Percentiles rank a stretch among this genome's conserved stretches.
Evolutionary conservation across 2,888 invertebrate species (phyloP).

Genomic region (Noctua janthina): DNA sequence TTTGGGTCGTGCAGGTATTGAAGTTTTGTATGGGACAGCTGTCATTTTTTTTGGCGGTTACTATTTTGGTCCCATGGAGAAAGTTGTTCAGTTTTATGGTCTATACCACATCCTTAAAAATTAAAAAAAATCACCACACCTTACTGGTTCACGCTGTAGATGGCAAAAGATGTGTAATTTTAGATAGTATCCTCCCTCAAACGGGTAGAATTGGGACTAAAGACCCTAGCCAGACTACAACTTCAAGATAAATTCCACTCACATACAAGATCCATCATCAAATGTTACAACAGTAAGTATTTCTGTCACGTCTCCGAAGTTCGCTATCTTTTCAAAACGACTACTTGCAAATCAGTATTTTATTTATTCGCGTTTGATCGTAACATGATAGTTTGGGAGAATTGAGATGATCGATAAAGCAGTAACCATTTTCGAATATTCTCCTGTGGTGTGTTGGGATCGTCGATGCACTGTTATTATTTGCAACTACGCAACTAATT

Average conservation of each 20-base stretch:
- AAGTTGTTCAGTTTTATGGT: not conserved
- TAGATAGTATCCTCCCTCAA: not conserved
- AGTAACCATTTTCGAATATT: not conserved
- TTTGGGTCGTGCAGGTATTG: too few relatives aligned
- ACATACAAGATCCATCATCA: conserved; percentile 32
- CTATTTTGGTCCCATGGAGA: not conserved
- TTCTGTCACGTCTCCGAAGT: conserved; percentile 47
- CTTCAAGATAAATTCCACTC: conserved; percentile 39
- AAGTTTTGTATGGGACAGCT: too few relatives aligned
- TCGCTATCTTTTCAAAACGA: conserved; percentile 27
- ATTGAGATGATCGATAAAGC: conserved; percentile 3
- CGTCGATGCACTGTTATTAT: not conserved
- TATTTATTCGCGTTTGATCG: conserved; percentile 23
- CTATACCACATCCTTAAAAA: not conserved
- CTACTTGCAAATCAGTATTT: conserved; percentile 39
- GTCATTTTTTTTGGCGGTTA: too few relatives aligned
- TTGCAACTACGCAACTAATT: too few relatives aligned
- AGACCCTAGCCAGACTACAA: not conserved
- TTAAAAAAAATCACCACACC: not conserved
- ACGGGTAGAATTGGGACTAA: not conserved
- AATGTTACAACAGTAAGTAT: conserved; percentile 41
- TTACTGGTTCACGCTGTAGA: not conserved
- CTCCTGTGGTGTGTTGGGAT: not conserved
- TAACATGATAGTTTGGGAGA: conserved; percentile 6
- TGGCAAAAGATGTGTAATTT: not conserved